Evolutionary conservation across 2,797 vertebrate genomes (phyloP).

Genomic region (Galaxias olidus): DNA sequence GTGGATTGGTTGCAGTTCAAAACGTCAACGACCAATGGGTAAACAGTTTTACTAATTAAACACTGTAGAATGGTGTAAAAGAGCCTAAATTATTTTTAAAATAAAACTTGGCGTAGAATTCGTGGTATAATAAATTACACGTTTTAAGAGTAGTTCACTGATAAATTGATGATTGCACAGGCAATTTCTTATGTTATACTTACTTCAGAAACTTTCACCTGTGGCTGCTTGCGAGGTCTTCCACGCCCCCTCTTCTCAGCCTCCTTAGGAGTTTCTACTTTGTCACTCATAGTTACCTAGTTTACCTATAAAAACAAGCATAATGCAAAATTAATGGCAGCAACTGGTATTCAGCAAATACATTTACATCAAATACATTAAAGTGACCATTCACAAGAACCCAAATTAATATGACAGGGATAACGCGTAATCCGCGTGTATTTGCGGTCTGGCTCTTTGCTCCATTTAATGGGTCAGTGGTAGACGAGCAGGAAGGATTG

Average conservation of each 20-base stretch:
- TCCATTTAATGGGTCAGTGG: no score
- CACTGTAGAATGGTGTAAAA: no score
- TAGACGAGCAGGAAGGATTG: constrained; percentile 17
- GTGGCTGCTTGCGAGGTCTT: constrained; percentile 88
- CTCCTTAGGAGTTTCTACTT: constrained; percentile 89
- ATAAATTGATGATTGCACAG: background rate
- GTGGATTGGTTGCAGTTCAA: no score
- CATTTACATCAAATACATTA: no score
- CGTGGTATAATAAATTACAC: no score
- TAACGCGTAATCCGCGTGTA: constrained; percentile 60
- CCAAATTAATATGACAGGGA: background rate
- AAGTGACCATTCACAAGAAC: background rate
- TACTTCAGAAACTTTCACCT: constrained; percentile 70
- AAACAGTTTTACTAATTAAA: no score
- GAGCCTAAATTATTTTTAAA: no score
- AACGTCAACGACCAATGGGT: no score
- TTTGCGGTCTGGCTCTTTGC: constrained; percentile 31
- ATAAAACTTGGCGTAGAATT: no score
- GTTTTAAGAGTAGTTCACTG: background rate
- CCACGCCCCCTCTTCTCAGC: constrained; percentile 91
- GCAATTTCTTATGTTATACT: no score
- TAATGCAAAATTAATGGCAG: background rate
- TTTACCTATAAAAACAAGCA: constrained; percentile 48
- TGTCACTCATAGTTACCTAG: constrained; percentile 86
- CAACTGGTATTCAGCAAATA: no score